Base-by-base conservation (phyloP, 1,140 invertebrate species). In the Drosophila cardini region DNA sequence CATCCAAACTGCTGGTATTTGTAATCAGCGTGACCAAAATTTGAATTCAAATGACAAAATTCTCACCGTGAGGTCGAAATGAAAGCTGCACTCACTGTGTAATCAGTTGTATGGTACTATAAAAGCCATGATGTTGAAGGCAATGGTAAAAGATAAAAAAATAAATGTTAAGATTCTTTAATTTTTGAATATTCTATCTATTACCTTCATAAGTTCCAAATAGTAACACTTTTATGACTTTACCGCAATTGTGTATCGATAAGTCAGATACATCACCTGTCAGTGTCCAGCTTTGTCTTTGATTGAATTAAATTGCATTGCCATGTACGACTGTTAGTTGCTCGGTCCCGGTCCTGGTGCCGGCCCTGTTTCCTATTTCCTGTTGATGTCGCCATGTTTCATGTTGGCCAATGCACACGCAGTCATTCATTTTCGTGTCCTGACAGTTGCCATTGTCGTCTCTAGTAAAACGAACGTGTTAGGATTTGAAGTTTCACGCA, bases 281-380 rank as follows among this genome's bases (percentile, higher is more conserved):
- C 77, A 80, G 65, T 77, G 73, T 76, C 52, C 48, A 75, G 82
- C 78, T 78, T 76, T 76, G 82, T 76, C 83, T 86, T 82, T 87
- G 83, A 86, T 87, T 86, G 75, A 87, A 86, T 86, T 87, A 87
- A 87, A 87, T 79, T 77, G 68, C 67, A 70, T 48, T 60, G 64
- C 18, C 67, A 65, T 77, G 26, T 50, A 36, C 36, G 52, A 48
- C 58, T 69, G 58, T 74, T 74, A 58, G 70, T 74, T 10, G 3
- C 18, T 36, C n/a, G 30, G 46, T 64, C n/a, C 36, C 8, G 16
- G 50, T 61, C 18, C 46, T 9, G 18, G 46, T 64, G 4, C 21
- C 1, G 1, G 4, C 21, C 53, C 46, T 45, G 71, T 64, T 18
- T 40, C 15, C n/a, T 55, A 40, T 71, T 61, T 74, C 46, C 61